Percentiles rank a stretch among this genome's conserved stretches.
phyloP scores from a whole-genome alignment of 2,888 invertebrate species.

The Andrena bucephala region DNA sequence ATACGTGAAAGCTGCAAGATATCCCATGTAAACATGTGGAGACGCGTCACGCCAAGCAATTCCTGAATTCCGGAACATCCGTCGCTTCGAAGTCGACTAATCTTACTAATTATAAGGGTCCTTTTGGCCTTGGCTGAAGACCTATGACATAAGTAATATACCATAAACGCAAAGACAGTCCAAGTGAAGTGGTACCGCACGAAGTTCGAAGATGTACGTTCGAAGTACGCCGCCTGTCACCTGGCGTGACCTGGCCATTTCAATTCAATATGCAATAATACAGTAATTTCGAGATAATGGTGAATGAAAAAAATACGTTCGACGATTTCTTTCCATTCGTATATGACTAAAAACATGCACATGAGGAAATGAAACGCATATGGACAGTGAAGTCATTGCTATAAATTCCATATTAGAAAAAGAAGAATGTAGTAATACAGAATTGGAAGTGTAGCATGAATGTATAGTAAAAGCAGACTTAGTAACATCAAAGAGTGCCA shows the following conservation, averaged over 20 bases:
- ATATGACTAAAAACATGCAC: background rate
- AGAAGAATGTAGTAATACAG: background rate
- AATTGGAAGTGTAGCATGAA: background rate
- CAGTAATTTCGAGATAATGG: constrained; percentile 6
- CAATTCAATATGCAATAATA: background rate
- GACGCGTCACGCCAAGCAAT: background rate
- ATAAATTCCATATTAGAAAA: background rate
- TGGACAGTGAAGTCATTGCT: background rate
- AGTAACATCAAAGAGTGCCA: constrained; percentile 13
- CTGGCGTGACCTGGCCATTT: constrained; percentile 6
- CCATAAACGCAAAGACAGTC: background rate
- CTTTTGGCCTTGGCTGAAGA: constrained; percentile 5
- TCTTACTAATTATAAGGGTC: constrained; percentile 15
- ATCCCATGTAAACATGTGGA: constrained; percentile 24
- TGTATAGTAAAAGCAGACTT: constrained; percentile 2
- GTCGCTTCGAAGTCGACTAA: constrained; percentile 5
- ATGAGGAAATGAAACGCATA: background rate
- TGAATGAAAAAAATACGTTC: constrained; percentile 9
- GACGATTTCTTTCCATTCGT: background rate
- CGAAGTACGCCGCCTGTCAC: constrained; percentile 1
- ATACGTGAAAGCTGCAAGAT: constrained; percentile 1
- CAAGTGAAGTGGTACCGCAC: background rate
- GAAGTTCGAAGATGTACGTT: constrained; percentile 7
- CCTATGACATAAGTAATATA: background rate
- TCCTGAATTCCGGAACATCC: constrained; percentile 15